phyloP scores from a whole-genome alignment of 2,113 vertebrate species.

The Scomber japonicus region DNA sequence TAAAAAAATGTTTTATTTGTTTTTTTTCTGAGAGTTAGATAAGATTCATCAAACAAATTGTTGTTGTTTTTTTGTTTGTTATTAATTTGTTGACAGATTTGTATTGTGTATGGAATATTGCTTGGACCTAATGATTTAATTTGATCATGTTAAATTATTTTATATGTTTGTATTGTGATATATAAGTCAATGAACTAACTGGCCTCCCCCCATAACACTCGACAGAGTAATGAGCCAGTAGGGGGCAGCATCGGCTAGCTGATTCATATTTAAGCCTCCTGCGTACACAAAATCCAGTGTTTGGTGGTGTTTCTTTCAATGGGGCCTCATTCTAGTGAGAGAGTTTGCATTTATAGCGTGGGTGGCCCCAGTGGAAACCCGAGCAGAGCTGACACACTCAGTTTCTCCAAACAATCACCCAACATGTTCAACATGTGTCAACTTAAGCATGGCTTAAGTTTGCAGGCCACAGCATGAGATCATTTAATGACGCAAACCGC shows the following conservation, averaged over 20 bases:
- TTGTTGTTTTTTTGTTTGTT: no score
- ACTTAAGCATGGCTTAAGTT: background rate
- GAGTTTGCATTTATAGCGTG: conserved; percentile 24
- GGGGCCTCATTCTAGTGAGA: background rate
- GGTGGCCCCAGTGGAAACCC: conserved; percentile 16
- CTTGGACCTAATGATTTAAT: no score
- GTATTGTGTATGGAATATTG: no score
- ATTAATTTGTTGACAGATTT: no score
- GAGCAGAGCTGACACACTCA: background rate
- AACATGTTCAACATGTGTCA: background rate
- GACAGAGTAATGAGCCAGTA: conserved; percentile 20
- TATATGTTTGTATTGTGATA: background rate
- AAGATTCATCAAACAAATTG: no score
- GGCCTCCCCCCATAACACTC: background rate
- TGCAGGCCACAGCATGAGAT: background rate
- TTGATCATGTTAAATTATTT: no score
- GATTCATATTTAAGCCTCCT: background rate
- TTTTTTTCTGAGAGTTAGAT: no score
- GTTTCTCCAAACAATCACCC: background rate
- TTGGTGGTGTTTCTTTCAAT: background rate
- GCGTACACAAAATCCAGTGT: background rate
- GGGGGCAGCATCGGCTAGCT: conserved; percentile 48
- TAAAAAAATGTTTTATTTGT: no score
- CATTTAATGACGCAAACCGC: no score
- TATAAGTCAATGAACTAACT: background rate